These are phyloP conservation scores for Lycia hirtaria DNA, from an alignment of 2,888 invertebrate species.

Conservation along the genomic window DNA sequence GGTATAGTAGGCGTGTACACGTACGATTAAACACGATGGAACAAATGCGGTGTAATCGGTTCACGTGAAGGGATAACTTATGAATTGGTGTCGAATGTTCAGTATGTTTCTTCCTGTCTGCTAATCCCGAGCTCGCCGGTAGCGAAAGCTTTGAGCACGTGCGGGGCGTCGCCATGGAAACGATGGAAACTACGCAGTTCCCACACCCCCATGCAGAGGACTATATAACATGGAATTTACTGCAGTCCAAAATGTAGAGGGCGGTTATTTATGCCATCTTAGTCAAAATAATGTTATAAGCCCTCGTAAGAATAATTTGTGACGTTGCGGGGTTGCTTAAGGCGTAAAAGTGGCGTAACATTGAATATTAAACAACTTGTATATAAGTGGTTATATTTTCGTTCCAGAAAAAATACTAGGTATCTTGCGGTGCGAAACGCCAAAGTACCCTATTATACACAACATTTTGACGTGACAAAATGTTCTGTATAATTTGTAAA, in stretches of 20 bases:
- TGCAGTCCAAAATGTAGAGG: constrained; percentile 47
- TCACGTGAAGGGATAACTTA: constrained; percentile 60
- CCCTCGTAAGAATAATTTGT: constrained; percentile 18
- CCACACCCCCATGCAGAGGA: constrained; percentile 54
- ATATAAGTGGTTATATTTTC: no score
- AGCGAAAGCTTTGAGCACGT: constrained; percentile 63
- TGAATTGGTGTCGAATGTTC: constrained; percentile 54
- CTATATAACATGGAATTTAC: constrained; percentile 47
- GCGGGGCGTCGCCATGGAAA: constrained; percentile 80
- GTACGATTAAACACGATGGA: constrained; percentile 59
- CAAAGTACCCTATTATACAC: no score
- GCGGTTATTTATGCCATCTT: constrained; percentile 44
- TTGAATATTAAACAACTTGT: no score
- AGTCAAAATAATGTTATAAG: constrained; percentile 24
- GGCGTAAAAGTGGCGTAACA: no score
- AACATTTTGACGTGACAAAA: no score
- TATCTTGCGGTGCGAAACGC: no score
- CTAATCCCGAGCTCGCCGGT: constrained; percentile 66
- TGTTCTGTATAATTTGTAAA: no score
- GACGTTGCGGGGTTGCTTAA: constrained; percentile 5
- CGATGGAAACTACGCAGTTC: constrained; percentile 78
- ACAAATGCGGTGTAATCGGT: constrained; percentile 56
- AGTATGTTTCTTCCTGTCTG: constrained; percentile 48
- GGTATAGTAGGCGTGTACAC: constrained; percentile 46
- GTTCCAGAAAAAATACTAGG: no score